Base-by-base conservation (phyloP, 2,888 invertebrate species). In the Shargacucullia verbasci region DNA sequence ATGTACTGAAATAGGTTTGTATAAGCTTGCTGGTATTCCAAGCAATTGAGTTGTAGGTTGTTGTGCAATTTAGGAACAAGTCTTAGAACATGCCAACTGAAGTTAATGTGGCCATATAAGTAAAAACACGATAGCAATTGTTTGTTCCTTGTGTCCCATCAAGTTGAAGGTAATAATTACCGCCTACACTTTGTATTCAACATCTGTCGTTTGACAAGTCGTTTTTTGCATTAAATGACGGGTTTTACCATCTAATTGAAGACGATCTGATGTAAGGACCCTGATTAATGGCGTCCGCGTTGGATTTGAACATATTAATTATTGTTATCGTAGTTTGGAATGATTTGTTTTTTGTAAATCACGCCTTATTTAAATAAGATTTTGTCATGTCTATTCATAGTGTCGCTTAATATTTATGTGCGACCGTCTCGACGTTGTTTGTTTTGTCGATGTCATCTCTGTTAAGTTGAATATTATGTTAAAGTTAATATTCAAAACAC, bases 81-180 rank as follows among this genome's bases (percentile, higher is more conserved):
- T 43, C 46, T 58, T 54, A 47, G 37, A 49, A 20, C 20, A 56
- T 53, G 54, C 56, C 54, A 57, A 34, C 49, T 59, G 60, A 45
- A 49, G 59, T 60, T 59, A 62, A 59, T 69, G 60, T 47, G 9
- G 31, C 77, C 74, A 11, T 58, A 57, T 59, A 73, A 34, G 74
- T 64, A 53, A 31, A 41, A 55, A 34, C 43, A 50, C 56, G 50
- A 55, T 70, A 56, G 50, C 73, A 66, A 78, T 65, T 71, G 66
- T 69, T 71, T 65, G n/a, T n/a, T n/a, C n/a, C 62, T 14, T 12
- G 47, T 73, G 40, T 47, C 33, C 35, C 55, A 57, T 41, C 12
- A 75, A 75, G 67, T 78, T 75, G 74, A 74, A 82, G 78, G 73
- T 69, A 72, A 74, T 78, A 79, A 85, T 84, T 82, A 82, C 81